Conservation (phyloP, 2,113 vertebrate genomes). For the Nansenia antarctica region DNA sequence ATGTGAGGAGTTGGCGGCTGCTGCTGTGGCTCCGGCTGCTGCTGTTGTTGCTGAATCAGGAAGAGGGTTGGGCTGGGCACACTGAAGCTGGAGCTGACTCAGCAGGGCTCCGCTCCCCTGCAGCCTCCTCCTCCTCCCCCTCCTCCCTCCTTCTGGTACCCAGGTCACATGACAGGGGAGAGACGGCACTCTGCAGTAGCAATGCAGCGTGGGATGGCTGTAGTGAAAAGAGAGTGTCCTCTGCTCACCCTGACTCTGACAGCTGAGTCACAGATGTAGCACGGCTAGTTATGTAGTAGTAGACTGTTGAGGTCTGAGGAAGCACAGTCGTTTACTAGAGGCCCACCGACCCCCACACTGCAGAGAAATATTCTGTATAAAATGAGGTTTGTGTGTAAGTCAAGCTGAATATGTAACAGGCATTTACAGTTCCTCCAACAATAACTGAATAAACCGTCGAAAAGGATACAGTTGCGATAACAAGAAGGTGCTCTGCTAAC, state of each 20-base stretch:
- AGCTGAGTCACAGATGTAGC: conserved; percentile 62
- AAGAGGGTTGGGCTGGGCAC: conserved; percentile 53
- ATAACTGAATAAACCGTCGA: neutral
- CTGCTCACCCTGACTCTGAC: conserved; percentile 53
- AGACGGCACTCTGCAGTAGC: conserved; percentile 66
- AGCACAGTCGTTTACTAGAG: neutral
- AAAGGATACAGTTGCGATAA: neutral
- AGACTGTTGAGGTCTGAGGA: neutral
- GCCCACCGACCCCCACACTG: neutral
- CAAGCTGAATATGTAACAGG: neutral
- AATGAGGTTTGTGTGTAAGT: too few species aligned
- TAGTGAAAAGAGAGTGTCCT: conserved; percentile 42
- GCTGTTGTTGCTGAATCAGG: conserved; percentile 68
- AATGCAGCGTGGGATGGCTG: conserved; percentile 66
- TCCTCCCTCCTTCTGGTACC: conserved; percentile 46
- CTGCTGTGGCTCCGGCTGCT: conserved; percentile 20
- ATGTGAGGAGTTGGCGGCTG: conserved; percentile 8
- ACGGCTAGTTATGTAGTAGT: neutral
- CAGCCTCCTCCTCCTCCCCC: conserved; percentile 50
- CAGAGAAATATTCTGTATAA: neutral
- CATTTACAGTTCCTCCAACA: neutral
- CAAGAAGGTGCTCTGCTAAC: neutral
- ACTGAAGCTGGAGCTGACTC: conserved; percentile 74
- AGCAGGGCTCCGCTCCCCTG: conserved; percentile 69
- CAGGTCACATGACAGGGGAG: conserved; percentile 67